Evolutionary conservation across 2,113 vertebrate genomes (phyloP).

Genomic region (Orientallactaga bullata): DNA sequence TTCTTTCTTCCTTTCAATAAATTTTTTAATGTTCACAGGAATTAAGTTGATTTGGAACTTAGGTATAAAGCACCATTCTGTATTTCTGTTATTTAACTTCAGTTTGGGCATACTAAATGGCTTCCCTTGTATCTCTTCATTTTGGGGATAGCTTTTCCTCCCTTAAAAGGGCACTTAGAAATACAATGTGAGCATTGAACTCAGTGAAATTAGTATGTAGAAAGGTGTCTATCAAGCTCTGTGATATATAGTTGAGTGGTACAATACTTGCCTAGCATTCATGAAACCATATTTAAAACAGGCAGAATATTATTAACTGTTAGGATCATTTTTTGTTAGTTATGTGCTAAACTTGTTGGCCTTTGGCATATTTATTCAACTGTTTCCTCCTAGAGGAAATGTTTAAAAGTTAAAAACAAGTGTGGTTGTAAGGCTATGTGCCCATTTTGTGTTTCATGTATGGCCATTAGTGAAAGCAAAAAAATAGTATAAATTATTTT

Average conservation of each 20-base stretch:
- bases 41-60: neutral
- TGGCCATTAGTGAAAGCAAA: neutral
- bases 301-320: neutral
- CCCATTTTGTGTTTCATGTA: conserved; percentile 25
- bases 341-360: conserved; percentile 44
- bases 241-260: too few species aligned
- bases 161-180: neutral
- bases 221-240: neutral
- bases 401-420: conserved; percentile 1
- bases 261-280: too few species aligned
- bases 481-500: conserved; percentile 6
- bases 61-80: conserved; percentile 13
- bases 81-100: conserved; percentile 35
- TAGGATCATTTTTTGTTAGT: neutral
- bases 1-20: conserved; percentile 17
- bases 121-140: neutral
- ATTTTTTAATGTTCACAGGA: neutral
- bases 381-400: neutral
- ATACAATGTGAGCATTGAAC: neutral
- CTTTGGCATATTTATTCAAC: neutral
- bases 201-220: conserved; percentile 14
- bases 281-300: neutral
- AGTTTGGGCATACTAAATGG: neutral
- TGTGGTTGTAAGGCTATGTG: neutral
- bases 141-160: neutral